Evolutionary conservation across 2,797 vertebrate species (phyloP), one percentile per base, ranked within the genome.

Genomic region (Etheostoma nigrum): DNA sequence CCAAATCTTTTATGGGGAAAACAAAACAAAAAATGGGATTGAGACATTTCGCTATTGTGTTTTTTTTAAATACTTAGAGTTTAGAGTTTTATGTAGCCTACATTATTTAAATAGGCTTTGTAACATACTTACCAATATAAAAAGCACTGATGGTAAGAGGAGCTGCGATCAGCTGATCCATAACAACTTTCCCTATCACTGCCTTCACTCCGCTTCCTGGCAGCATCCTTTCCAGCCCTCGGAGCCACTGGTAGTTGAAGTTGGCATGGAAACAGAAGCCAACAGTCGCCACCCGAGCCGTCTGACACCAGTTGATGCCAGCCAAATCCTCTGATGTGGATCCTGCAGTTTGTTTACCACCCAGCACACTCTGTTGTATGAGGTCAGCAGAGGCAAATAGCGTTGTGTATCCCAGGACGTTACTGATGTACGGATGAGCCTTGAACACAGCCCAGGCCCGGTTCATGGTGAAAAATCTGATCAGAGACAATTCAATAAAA

Each of bases 231-330:
- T 96, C 95, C 88, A 96, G 90, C 21, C 83, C 85, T 57, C 85
- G 83, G 36, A 96, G 88, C 95, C 95, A 96, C 61, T 94, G 90
- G 83, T 96, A 96, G 88, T 96, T 96, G 83, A 96, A 95, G 93
- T 90, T 96, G 84, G 95, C 85, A 77, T 96, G 95, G 85, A 95
- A 96, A 88, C 94, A 95, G 67, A 96, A 92, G 45, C 95, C 95
- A 1, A 96, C 90, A 5, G 95, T 85, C 0, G 94, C 95, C 80
- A 96, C 94, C 0, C 88, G 91, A 8, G 93, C 94, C 0, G 92
- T 95, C 82, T 96, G 95, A 58, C 78, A 9, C 95, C 81, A 95
- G 71, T 95, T 23, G 23, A 95, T 85, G 44, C 51, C 71, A n/a
- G 36, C n/a, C 11, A 66, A 58, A 6, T 57, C 74, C n/a, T 79